A percentile compares a stretch with the other conserved stretches of the same genome.
phyloP scores from a whole-genome alignment of 2,797 vertebrate species.

The Pangasius sanitwongsei region DNA sequence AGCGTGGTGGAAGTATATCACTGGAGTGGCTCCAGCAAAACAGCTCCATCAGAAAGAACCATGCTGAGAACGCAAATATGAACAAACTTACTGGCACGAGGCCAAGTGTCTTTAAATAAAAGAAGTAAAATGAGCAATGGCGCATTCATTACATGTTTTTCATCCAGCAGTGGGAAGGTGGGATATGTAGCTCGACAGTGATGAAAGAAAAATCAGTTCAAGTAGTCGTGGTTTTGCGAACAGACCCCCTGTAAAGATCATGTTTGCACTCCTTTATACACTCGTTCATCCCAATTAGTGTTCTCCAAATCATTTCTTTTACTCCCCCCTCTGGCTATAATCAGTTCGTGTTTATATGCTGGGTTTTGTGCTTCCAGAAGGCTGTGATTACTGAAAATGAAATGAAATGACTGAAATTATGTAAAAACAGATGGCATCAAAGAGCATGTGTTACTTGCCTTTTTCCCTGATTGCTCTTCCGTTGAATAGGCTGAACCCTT shows the following conservation, averaged over 20 bases:
- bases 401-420: neutral
- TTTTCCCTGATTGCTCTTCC: neutral
- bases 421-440: neutral
- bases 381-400: conserved; percentile 9
- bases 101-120: conserved; percentile 3
- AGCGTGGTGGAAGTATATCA: too few species aligned
- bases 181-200: neutral
- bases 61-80: neutral
- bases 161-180: neutral
- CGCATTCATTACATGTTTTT: neutral
- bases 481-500: neutral
- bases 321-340: neutral
- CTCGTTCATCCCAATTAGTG: conserved; percentile 12
- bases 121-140: too few species aligned
- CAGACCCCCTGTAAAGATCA: neutral
- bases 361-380: neutral
- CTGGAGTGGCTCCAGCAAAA: neutral
- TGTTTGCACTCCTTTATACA: too few species aligned
- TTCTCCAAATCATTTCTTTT: conserved; percentile 6
- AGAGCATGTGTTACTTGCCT: neutral
- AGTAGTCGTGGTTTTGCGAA: neutral
- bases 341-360: neutral
- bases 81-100: neutral
- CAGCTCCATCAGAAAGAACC: neutral
- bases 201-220: conserved; percentile 10